Conservation (phyloP, 2,888 invertebrate genomes). For the Mystacides longicornis region DNA sequence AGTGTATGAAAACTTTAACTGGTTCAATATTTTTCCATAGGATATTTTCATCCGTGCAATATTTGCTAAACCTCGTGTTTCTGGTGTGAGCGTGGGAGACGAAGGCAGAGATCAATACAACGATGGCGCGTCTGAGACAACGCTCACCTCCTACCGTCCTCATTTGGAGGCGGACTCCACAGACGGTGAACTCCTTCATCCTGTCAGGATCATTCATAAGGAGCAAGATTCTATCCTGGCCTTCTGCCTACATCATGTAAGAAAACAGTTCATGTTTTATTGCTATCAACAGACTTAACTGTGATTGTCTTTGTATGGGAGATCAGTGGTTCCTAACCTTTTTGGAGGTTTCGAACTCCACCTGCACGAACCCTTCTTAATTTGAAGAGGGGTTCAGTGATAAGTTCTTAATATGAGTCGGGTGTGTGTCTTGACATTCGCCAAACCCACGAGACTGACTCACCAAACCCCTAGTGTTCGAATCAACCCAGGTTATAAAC, state of each 20-base stretch:
- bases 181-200: slow-evolving; percentile 55
- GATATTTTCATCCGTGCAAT: slow-evolving; percentile 93
- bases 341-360: too few relatives aligned
- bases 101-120: slow-evolving; percentile 23
- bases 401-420: too few relatives aligned
- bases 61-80: slow-evolving; percentile 71
- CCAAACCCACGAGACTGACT: too few relatives aligned
- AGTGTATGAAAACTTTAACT: too few relatives aligned
- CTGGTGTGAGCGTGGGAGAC: slow-evolving; percentile 34
- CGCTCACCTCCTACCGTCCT: slow-evolving; percentile 12
- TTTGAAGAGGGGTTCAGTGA: too few relatives aligned
- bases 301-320: too few relatives aligned
- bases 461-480: too few relatives aligned
- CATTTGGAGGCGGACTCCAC: slow-evolving; percentile 26
- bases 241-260: slow-evolving; percentile 90
- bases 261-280: not conserved
- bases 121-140: slow-evolving; percentile 27
- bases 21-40: too few relatives aligned
- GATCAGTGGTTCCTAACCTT: too few relatives aligned
- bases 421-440: too few relatives aligned
- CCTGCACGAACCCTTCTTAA: too few relatives aligned
- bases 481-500: too few relatives aligned
- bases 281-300: not conserved
- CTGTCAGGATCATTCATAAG: slow-evolving; percentile 94
- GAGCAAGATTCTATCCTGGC: slow-evolving; percentile 97